These are phyloP conservation scores for Scaptomyza polygonia DNA, from an alignment of 2,888 invertebrate species.

Conservation along the genomic window DNA sequence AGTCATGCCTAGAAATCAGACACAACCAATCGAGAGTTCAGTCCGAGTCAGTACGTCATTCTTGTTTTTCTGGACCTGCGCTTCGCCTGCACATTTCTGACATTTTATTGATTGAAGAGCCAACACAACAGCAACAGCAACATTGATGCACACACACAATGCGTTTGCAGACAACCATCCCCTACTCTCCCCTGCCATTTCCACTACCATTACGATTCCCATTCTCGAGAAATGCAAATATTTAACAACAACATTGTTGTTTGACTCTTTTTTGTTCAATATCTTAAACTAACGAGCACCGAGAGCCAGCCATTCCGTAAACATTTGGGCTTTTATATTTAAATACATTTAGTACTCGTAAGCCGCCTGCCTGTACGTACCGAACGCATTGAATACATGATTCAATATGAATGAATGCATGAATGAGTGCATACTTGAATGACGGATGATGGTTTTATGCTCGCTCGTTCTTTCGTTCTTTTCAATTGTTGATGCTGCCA, in stretches of 20 bases:
- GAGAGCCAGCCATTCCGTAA: constrained; percentile 46
- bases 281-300: constrained; percentile 58
- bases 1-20: constrained; percentile 72
- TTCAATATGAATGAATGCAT: constrained; percentile 70
- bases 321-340: constrained; percentile 73
- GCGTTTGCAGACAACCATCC: constrained; percentile 21
- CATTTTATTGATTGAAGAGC: constrained; percentile 79
- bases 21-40: constrained; percentile 59
- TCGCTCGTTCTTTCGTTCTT: constrained; percentile 18
- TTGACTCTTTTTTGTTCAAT: constrained; percentile 35
- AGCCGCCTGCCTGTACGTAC: constrained; percentile 13
- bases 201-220: constrained; percentile 17
- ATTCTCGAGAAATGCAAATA: constrained; percentile 61
- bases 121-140: constrained; percentile 43
- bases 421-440: constrained; percentile 55
- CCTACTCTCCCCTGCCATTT: not conserved
- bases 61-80: constrained; percentile 20
- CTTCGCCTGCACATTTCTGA: constrained; percentile 68
- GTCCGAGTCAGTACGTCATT: constrained; percentile 67
- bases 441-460: constrained; percentile 63
- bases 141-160: constrained; percentile 55
- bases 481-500: constrained; percentile 47
- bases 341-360: constrained; percentile 49
- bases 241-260: constrained; percentile 62
- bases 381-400: constrained; percentile 72